A percentile compares a stretch with the other conserved stretches of the same genome.
Evolutionary conservation across 2,113 vertebrate species (phyloP).

Genomic region (Myrmophylax atrothorax): DNA sequence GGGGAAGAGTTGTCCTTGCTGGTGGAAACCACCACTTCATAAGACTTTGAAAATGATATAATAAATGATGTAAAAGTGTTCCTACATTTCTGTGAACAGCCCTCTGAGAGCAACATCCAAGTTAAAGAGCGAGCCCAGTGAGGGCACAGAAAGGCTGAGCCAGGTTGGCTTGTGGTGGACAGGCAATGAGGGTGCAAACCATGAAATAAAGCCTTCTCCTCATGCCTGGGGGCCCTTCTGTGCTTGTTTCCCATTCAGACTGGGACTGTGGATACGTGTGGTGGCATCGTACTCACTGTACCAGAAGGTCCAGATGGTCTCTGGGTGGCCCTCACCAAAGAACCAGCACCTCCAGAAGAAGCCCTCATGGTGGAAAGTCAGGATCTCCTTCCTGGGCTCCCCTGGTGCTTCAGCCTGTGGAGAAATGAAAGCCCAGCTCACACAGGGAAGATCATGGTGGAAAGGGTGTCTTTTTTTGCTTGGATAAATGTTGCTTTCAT

Average conservation of each 20-base stretch:
- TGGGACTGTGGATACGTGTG: accelerated
- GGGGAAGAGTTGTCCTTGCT: not conserved
- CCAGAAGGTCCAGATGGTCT: slow-evolving; percentile 81
- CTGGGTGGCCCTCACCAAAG: slow-evolving; percentile 71
- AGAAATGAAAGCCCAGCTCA: not conserved
- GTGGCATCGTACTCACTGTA: slow-evolving; percentile 77
- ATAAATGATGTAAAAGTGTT: not conserved
- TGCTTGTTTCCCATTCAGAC: not conserved
- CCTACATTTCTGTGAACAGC: not conserved
- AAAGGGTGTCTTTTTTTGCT: not conserved
- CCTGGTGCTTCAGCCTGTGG: not conserved
- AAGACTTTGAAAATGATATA: too few species aligned
- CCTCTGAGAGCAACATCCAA: not conserved
- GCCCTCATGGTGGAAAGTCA: slow-evolving; percentile 85
- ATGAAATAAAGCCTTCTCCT: not conserved
- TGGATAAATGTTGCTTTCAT: not conserved
- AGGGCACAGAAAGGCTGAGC: not conserved
- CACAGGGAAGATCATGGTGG: too few species aligned
- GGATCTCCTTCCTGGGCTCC: not conserved
- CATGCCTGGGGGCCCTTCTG: not conserved
- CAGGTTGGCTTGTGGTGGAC: not conserved
- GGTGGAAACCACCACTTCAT: not conserved
- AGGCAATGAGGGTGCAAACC: accelerated
- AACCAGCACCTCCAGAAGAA: slow-evolving; percentile 89
- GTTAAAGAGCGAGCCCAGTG: not conserved